Base-by-base conservation (phyloP, 2,113 vertebrate genomes). In the Erinaceus europaeus region DNA sequence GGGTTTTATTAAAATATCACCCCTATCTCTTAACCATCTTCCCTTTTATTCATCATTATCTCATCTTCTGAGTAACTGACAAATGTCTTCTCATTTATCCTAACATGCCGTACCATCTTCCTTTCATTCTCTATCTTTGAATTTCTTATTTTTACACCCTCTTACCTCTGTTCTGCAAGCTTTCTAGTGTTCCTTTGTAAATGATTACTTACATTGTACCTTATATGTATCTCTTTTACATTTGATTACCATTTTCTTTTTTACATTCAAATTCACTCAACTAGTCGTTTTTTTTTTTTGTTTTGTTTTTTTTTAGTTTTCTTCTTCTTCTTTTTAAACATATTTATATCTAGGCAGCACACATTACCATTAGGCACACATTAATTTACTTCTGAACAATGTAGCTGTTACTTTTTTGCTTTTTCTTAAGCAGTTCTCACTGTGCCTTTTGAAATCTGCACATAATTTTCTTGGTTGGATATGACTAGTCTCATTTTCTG, bases 381-480 rank as follows among this genome's bases (percentile, higher is more conserved):
- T 95, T 93, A 86, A 95, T 94, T 91, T 90, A 72, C 61, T 83
- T 92, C 36, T 21, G 59, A 96, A 93, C 72, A 94, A 79, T 29
- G 76, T 82, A 85, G 79, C 89, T 94, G 84, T 72, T 94, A 72
- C 90, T 89, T 88, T 71, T 84, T 84, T 89, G 76, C 78, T 88
- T 86, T 90, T 95, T 93, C 18, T 61, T 50, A 94, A 90, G 88
- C 82, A 90, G 71, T 59, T 78, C 84, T 85, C 82, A 17, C 52
- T 78, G 88, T 88, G 74, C 64, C 73, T 93, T 88, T 90, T 91
- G 90, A 67, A 86, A 94, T 85, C 74, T 92, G 77, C 55, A 73
- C 62, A 65, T 73, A 88, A 94, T 94, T 96, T 96, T 72, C 82
- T 94, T 90, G 85, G 75, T 80, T 88, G 92, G 93, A 84, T 95